Conservation (phyloP, 2,797 vertebrate species). For the Gobio occitaniae region DNA sequence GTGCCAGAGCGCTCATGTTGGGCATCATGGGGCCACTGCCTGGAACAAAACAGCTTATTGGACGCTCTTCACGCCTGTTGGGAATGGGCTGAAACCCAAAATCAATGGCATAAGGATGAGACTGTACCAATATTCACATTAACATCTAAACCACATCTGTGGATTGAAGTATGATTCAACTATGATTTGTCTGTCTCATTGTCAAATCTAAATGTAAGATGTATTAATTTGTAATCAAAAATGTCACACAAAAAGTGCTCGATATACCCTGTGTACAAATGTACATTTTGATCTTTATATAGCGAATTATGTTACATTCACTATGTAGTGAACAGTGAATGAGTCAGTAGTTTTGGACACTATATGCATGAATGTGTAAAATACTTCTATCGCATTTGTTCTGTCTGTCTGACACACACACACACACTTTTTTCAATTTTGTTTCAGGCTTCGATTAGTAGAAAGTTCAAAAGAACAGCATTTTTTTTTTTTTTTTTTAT, state of each 20-base stretch:
- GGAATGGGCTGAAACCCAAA: constrained; percentile 86
- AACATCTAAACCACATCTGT: neutral
- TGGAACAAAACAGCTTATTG: constrained; percentile 87
- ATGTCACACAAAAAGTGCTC: neutral
- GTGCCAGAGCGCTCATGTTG: constrained; percentile 79
- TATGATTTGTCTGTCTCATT: neutral
- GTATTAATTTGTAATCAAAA: neutral
- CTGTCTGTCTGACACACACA: neutral
- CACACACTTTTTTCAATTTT: no score
- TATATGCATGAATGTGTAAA: neutral
- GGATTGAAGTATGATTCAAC: neutral
- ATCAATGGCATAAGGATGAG: neutral
- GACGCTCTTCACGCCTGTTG: constrained; percentile 89
- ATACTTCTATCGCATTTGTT: neutral
- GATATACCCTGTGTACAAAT: neutral
- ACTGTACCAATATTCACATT: neutral
- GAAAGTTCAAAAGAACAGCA: no score
- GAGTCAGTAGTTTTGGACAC: neutral
- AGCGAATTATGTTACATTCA: neutral
- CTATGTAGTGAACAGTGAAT: neutral
- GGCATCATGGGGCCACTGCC: constrained; percentile 78
- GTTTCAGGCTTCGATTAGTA: no score
- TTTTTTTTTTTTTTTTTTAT: no score
- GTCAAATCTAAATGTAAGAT: neutral
- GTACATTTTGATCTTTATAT: neutral